These are phyloP conservation scores for Hirundo rustica DNA, from an alignment of 2,797 vertebrate genomes.

Conservation along the genomic window DNA sequence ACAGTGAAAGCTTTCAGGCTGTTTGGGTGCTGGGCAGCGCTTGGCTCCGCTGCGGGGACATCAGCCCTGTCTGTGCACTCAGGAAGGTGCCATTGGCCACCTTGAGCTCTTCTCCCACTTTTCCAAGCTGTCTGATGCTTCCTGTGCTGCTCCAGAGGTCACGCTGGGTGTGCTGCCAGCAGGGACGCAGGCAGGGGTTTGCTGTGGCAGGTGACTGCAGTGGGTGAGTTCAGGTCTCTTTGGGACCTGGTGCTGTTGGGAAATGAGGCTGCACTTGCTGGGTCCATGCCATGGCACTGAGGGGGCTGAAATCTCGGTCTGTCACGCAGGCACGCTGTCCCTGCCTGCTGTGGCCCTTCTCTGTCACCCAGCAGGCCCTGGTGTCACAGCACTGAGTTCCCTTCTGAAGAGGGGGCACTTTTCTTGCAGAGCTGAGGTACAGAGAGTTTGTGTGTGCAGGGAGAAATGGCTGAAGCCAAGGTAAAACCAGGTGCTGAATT, in stretches of 20 bases:
- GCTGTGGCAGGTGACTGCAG: not conserved
- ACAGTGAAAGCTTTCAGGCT: not conserved
- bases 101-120: not conserved
- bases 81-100: not conserved
- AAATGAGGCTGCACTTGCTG: not conserved
- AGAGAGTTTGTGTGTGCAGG: not conserved
- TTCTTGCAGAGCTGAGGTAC: not conserved
- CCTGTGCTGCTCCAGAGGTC: not conserved
- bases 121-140: not conserved
- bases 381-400: not conserved
- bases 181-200: not conserved
- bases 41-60: not conserved
- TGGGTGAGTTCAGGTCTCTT: not conserved
- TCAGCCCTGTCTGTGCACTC: not conserved
- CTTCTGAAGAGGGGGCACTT: not conserved
- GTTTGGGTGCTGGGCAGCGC: not conserved
- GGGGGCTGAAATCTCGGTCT: not conserved
- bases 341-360: not conserved
- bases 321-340: fast-evolving
- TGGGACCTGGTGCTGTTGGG: not conserved
- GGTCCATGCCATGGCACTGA: fast-evolving
- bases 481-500: not conserved
- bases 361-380: not conserved
- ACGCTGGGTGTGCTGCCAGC: fast-evolving
- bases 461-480: not conserved